Evolutionary conservation across 1,140 invertebrate genomes (phyloP).

Genomic region (Wasmannia auropunctata): DNA sequence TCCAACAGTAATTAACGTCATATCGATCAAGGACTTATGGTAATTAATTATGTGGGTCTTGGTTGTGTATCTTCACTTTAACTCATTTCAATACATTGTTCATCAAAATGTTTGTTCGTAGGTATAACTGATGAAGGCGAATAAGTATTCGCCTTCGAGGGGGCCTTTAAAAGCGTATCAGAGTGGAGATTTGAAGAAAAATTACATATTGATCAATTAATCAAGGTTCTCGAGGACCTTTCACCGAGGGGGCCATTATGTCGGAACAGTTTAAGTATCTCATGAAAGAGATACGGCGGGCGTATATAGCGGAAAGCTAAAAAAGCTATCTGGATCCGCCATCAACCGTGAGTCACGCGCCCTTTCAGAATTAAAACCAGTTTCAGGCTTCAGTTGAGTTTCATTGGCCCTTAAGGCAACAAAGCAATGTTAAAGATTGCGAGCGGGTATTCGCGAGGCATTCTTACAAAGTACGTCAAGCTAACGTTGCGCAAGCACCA

Average conservation of each 20-base stretch:
- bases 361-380: conserved; percentile 45
- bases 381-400: conserved; percentile 20
- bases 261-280: conserved; percentile 26
- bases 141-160: neutral
- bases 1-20: neutral
- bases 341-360: conserved; percentile 7
- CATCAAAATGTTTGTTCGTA: neutral
- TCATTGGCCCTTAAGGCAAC: conserved; percentile 29
- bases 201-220: conserved; percentile 52
- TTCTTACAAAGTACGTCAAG: neutral
- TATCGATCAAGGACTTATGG: neutral
- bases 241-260: conserved; percentile 15
- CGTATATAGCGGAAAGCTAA: conserved; percentile 31
- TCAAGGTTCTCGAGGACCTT: conserved; percentile 16
- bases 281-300: conserved; percentile 11
- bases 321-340: conserved; percentile 17
- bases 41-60: neutral
- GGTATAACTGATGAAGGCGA: conserved; percentile 25
- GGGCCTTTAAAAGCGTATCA: conserved; percentile 18
- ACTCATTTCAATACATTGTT: neutral
- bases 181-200: conserved; percentile 33
- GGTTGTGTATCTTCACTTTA: neutral
- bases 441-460: neutral
- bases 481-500: neutral
- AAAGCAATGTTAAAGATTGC: conserved; percentile 18